These are phyloP conservation scores for Cyphomyrmex costatus DNA, from an alignment of 1,140 invertebrate genomes.

Conservation along the genomic window DNA sequence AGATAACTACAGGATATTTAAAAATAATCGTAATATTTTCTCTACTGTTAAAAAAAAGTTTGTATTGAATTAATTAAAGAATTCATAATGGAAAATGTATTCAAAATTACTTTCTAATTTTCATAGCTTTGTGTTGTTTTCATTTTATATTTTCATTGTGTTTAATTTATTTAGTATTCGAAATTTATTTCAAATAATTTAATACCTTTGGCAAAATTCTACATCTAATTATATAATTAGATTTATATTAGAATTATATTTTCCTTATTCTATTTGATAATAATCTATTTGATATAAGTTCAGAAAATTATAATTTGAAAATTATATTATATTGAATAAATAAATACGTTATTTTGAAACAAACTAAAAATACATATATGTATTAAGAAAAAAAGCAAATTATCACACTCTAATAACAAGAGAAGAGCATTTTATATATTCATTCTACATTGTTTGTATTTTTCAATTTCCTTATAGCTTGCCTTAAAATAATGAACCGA, in stretches of 20 bases:
- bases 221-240: not conserved
- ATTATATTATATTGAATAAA: not conserved
- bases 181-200: conserved; percentile 1
- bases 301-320: not conserved
- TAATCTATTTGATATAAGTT: no score
- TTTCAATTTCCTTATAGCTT: conserved; percentile 23
- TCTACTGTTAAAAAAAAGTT: not conserved
- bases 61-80: not conserved
- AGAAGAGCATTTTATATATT: not conserved
- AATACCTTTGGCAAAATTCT: not conserved
- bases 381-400: no score
- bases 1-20: not conserved
- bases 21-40: not conserved
- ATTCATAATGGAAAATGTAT: not conserved
- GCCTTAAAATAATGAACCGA: not conserved
- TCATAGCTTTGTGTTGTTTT: not conserved
- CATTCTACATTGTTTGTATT: not conserved
- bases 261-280: not conserved
- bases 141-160: not conserved
- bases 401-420: not conserved
- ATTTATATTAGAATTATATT: not conserved
- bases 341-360: not conserved
- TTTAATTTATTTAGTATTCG: not conserved
- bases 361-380: not conserved
- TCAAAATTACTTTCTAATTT: not conserved